Evolutionary conservation across 2,113 vertebrate genomes (phyloP), one percentile per base, ranked within the genome.

Genomic region (Ardeotis arabs): DNA sequence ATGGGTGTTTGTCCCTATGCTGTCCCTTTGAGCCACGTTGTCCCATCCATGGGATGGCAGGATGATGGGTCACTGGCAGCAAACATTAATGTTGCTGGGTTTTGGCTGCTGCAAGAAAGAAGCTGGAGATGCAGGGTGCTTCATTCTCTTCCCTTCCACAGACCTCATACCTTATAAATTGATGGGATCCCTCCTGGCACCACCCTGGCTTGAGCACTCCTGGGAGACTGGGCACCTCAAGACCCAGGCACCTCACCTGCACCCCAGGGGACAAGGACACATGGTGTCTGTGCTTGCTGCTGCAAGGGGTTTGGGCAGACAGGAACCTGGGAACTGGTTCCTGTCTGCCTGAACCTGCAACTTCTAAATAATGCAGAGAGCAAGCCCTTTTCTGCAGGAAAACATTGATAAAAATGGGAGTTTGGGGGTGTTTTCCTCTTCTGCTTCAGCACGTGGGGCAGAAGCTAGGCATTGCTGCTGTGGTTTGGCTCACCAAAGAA

Each of bases 1-100:
- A 9, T 4, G 83, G 39, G 50, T 4, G 50, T n/a, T 79, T 28
- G 29, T 70, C 39, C 22, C 56, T 1, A 0, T 0, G 7, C 37
- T 67, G 33, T 41, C 64, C 77, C 73, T 82, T 10, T 3, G 60
- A 62, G 72, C n/a, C n/a, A 1, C 3, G 0, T 22, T 0, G 3
- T 29, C 33, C 37, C 62, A 15, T 19, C 35, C 1, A 0, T 28
- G 62, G 63, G 52, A 20, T 1, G 6, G 52, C 0, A 1, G 59
- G 33, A 45, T 14, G 33, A 14, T 2, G 41, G 29, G 58, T 44
- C 17, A 1, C 35, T 21, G 0, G 24, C 56, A 41, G 47, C 18
- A 23, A 58, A 9, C 0, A 6, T 25, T 5, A 7, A 3, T 6
- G n/a, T 14, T 0, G 0, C 7, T 7, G 2, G 28, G 15, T 64